A percentile compares a stretch with the other conserved stretches of the same genome.
Conservation (phyloP, 1,140 invertebrate species). For the Drosophila murphyi region DNA sequence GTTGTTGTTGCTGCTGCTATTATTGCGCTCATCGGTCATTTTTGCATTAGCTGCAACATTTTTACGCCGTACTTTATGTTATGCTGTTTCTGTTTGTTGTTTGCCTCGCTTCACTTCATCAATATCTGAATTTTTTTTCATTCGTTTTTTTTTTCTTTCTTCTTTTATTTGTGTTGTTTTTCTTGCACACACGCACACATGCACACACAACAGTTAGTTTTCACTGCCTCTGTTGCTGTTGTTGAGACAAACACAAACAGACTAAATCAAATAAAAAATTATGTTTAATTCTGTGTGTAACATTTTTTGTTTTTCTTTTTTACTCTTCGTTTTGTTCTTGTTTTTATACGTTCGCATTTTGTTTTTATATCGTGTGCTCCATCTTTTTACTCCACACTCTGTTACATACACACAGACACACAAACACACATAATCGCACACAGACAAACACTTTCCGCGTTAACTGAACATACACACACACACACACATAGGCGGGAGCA, state of each 20-base stretch:
- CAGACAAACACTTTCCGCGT: constrained; percentile 51
- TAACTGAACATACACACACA: constrained; percentile 35
- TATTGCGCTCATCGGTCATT: constrained; percentile 85
- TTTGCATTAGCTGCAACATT: constrained; percentile 72
- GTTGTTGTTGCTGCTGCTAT: constrained; percentile 63
- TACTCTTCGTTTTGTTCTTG: constrained; percentile 6
- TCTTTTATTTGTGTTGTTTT: constrained; percentile 40
- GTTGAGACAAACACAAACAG: constrained; percentile 19
- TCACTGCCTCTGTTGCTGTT: constrained; percentile 31
- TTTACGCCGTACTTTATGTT: constrained; percentile 52
- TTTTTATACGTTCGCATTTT: constrained; percentile 39
- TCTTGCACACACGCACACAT: constrained; percentile 37
- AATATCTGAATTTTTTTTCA: constrained; percentile 32
- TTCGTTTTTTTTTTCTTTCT: constrained; percentile 29
- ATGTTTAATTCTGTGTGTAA: background rate
- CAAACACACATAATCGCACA: constrained; percentile 20
- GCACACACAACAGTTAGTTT: constrained; percentile 38
- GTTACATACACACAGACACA: constrained; percentile 28
- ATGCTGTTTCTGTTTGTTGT: constrained; percentile 29
- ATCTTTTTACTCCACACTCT: constrained; percentile 52
- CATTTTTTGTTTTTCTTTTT: constrained; percentile 18
- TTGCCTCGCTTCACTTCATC: constrained; percentile 42
- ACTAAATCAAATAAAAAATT: constrained; percentile 25
- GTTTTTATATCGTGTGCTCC: constrained; percentile 53
- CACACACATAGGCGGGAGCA: constrained; percentile 16